Base-by-base conservation (phyloP, 2,888 invertebrate genomes). In the Pegoplata infirma region DNA sequence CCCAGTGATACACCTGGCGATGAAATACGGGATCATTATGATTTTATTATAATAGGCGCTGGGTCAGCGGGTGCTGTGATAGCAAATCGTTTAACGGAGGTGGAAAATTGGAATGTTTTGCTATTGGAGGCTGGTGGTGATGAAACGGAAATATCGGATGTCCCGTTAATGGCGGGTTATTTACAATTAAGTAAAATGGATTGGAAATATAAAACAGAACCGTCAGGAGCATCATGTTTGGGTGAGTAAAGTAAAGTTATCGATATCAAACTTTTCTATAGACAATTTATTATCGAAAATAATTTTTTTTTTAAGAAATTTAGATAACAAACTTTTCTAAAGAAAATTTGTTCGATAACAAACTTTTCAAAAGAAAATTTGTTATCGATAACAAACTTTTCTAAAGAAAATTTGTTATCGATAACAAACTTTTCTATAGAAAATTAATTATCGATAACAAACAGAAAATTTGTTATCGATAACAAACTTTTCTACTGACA, bases 161-260 rank as follows among this genome's bases (percentile, higher is more conserved):
- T 97, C 1, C 97, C 97, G 0, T 90, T 96, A 3, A 91, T 97
- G 86, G 97, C 97, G 0, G 96, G 95, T 0, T 97, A 96, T 85
- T 90, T 97, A 66, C 97, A 97, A 88, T 91, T 96, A 8, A 96
- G 95, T 80, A 93, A 95, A 86, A 90, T 97, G 63, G 97, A 97
- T 88, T 97, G 97, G 97, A 94, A 96, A 86, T 97, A 97, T 88
- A 97, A 97, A 89, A 96, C 96, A 1, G 97, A 97, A 86, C 96
- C 97, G 0, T 94, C 96, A 84, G 94, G 94, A 47, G 94, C 92
- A 5, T 92, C 93, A 14, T 97, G 97, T 87, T 91, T 96, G 85
- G 96, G 96, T 96, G 90, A 87, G 85, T 77, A n/a, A 7, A 6
- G 21, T 21, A 32, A 32, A 10, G 3, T n/a, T n/a, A n/a, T n/a